Base-by-base conservation (phyloP, 2,113 vertebrate species). In the Falco punctatus region DNA sequence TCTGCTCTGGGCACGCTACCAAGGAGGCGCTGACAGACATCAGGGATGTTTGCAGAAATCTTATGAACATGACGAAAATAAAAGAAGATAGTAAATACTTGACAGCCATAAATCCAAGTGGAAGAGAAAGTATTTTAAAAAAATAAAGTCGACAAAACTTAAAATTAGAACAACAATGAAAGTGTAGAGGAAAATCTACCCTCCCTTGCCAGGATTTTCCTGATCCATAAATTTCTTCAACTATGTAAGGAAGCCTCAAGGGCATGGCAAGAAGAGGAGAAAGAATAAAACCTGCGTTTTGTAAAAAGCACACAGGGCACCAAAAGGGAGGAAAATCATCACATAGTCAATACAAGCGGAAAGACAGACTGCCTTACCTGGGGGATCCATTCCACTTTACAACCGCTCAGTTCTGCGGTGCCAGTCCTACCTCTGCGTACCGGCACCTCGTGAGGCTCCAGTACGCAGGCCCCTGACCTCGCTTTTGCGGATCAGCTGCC, bases 31-130 rank as follows among this genome's bases (percentile, higher is more conserved):
- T 90, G 96, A 40, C 81, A 87, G 70, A 12, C 19, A 15, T 33
- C 70, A 42, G 94, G 81, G 66, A 54, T 46, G 95, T 48, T 73
- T 67, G 95, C 81, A 85, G 92, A 48, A 69, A 62, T 81, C 86
- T 92, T 22, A 94, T 59, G 91, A 79, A 70, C 86, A 38, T 87
- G 97, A 95, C 1, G 21, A 72, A 94, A 97, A 91, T 44, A 92
- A 94, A 71, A 66, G 42, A 89, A 81, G 81, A 46, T 7, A 66
- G 81, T 33, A 85, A 95, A 92, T 59, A 92, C 84, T 81, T 65
- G 89, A 96, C 92, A 94, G 91, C 86, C 73, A 57, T 10, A 95
- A 92, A 96, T 79, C 92, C 66, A 30, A 95, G 87, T 46, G 74
- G 91, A 91, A 75, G 89, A 95, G 84, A 84, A 87, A 80, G 58